phyloP scores from a whole-genome alignment of 2,113 vertebrate genomes.

The Podarcis raffonei region DNA sequence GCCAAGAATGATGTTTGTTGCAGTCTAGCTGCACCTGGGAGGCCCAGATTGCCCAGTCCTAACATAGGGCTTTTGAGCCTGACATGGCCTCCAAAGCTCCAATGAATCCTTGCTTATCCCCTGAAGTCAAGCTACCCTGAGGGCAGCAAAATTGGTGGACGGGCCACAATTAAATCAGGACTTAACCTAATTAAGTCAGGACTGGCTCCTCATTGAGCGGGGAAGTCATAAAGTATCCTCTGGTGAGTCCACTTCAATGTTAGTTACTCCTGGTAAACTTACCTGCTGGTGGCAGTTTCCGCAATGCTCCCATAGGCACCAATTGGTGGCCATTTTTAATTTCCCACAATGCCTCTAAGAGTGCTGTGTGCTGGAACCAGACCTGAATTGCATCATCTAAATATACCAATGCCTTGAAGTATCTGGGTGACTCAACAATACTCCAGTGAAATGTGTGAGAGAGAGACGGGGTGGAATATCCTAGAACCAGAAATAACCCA shows the following conservation, averaged over 20 bases:
- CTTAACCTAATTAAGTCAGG: neutral
- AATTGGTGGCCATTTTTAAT: neutral
- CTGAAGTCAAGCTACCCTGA: neutral
- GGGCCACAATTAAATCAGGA: neutral
- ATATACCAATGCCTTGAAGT: neutral
- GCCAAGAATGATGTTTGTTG: neutral
- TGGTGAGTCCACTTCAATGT: too few species aligned
- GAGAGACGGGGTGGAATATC: too few species aligned
- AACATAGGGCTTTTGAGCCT: neutral
- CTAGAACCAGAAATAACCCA: neutral
- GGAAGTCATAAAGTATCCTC: too few species aligned
- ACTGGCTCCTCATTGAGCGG: neutral
- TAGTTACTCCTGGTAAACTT: too few species aligned
- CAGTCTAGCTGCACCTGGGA: too few species aligned
- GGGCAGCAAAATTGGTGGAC: neutral
- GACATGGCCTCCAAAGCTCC: neutral
- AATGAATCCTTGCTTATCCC: too few species aligned
- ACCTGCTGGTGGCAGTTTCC: too few species aligned
- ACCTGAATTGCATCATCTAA: neutral
- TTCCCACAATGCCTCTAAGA: neutral
- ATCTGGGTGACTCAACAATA: neutral
- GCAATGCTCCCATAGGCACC: too few species aligned
- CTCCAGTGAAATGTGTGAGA: neutral
- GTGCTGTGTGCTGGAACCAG: neutral
- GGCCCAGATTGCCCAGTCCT: too few species aligned